A percentile compares a stretch with the other conserved stretches of the same genome.
Evolutionary conservation across 2,797 vertebrate species (phyloP).

Genomic region (Simalia tracyae): DNA sequence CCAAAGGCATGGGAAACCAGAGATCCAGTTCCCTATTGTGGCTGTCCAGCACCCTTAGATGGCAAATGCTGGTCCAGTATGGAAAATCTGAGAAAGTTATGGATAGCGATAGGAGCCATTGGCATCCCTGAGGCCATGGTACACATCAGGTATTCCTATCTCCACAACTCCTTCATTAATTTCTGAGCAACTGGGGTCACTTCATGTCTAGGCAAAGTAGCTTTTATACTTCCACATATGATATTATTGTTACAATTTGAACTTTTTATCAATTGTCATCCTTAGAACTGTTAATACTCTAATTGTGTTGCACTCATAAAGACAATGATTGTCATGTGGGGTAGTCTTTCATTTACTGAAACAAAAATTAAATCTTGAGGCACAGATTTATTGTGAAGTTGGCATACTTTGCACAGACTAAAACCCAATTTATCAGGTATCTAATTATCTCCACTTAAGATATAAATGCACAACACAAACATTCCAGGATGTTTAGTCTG

Average conservation of each 20-base stretch:
- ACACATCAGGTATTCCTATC: background rate
- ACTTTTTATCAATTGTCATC: background rate
- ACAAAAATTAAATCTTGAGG: background rate
- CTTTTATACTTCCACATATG: background rate
- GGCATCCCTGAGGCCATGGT: too few species aligned
- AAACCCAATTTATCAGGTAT: background rate
- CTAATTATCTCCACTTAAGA: background rate
- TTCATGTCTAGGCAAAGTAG: background rate
- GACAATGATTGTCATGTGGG: background rate
- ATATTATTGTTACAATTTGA: background rate
- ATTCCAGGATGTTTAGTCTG: background rate
- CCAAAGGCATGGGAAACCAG: too few species aligned
- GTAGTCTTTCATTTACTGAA: background rate
- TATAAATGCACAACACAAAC: background rate
- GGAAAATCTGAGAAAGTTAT: too few species aligned
- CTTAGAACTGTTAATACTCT: background rate
- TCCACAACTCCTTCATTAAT: background rate
- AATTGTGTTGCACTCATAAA: background rate
- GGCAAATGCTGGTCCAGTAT: too few species aligned
- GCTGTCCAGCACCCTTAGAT: too few species aligned
- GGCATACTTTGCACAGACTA: background rate
- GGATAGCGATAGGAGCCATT: too few species aligned
- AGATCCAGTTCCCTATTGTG: too few species aligned
- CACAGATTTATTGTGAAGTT: background rate
- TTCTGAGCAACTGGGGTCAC: background rate